phyloP scores from a whole-genome alignment of 2,888 invertebrate genomes.

The Pseudanteris insignis region DNA sequence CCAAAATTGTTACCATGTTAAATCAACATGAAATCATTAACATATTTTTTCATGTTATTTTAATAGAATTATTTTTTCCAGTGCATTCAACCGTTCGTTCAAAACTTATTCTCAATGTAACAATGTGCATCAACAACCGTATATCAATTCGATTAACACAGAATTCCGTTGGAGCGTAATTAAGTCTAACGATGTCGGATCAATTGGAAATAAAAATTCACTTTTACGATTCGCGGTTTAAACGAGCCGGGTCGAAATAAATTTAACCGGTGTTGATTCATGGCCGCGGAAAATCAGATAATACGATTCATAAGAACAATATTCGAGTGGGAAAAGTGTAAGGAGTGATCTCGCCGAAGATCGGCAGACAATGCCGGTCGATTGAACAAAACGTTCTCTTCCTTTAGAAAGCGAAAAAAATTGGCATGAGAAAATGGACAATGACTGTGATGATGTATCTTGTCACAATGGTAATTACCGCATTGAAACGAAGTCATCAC shows the following conservation, averaged over 20 bases:
- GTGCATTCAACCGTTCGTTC: too few relatives aligned
- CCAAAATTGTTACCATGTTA: too few relatives aligned
- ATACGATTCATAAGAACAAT: background rate
- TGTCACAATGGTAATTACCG: conserved; percentile 37
- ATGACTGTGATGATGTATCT: conserved; percentile 34
- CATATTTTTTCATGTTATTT: too few relatives aligned
- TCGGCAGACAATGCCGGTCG: conserved; percentile 35
- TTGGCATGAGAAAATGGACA: conserved; percentile 37
- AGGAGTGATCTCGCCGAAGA: conserved; percentile 13
- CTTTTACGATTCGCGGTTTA: too few relatives aligned
- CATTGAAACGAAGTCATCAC: conserved; percentile 32
- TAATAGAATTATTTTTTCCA: too few relatives aligned
- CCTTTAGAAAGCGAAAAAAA: conserved; percentile 42
- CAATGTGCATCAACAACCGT: too few relatives aligned
- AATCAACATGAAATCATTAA: too few relatives aligned
- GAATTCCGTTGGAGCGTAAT: too few relatives aligned
- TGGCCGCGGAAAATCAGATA: conserved; percentile 8
- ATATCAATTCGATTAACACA: too few relatives aligned
- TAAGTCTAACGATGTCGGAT: too few relatives aligned
- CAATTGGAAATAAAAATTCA: too few relatives aligned
- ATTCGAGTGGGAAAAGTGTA: conserved; percentile 19
- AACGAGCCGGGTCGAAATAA: background rate
- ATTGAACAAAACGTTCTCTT: conserved; percentile 39
- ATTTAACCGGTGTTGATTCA: background rate
- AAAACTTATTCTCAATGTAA: too few relatives aligned